Conservation (phyloP, 92 coral and sea anemone species). For the Phymanthus crucifer region DNA sequence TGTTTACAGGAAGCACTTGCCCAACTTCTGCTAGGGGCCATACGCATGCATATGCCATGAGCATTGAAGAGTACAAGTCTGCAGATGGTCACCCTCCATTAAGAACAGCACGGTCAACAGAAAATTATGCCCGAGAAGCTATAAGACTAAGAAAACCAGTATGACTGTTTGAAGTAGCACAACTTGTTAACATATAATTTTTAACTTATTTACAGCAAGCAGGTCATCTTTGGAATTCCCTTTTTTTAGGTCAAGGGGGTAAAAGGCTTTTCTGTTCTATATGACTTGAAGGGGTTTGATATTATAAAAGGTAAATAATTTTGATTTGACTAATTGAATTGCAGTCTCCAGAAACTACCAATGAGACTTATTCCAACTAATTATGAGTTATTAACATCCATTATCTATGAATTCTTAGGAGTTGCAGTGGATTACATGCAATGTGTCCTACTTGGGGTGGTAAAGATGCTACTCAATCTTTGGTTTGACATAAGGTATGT, state of each 20-base stretch:
- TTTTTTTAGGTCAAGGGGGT: conserved; percentile 25
- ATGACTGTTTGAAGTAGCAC: not conserved
- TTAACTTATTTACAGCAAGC: not conserved
- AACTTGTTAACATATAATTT: not conserved
- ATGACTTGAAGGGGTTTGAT: conserved; percentile 26
- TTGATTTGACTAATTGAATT: not conserved
- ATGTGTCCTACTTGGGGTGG: conserved; percentile 37
- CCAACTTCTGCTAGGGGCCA: conserved; percentile 20
- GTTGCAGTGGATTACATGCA: conserved; percentile 53
- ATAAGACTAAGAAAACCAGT: not conserved
- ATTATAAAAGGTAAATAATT: conserved; percentile 22
- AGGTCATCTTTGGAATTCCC: conserved; percentile 2
- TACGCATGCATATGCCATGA: conserved; percentile 6
- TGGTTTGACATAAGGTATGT: conserved; percentile 29
- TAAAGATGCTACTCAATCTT: conserved; percentile 33
- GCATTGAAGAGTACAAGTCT: not conserved
- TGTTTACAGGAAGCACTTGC: conserved; percentile 18
- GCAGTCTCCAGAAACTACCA: not conserved
- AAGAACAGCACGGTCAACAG: not conserved
- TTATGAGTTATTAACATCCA: not conserved
- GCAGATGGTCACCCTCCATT: not conserved
- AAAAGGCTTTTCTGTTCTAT: conserved; percentile 43
- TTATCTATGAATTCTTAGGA: conserved; percentile 1
- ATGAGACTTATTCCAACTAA: not conserved
- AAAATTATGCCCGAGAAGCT: not conserved